Conservation (phyloP, 2,797 vertebrate genomes). For the Xiphorhynchus erythropygius region DNA sequence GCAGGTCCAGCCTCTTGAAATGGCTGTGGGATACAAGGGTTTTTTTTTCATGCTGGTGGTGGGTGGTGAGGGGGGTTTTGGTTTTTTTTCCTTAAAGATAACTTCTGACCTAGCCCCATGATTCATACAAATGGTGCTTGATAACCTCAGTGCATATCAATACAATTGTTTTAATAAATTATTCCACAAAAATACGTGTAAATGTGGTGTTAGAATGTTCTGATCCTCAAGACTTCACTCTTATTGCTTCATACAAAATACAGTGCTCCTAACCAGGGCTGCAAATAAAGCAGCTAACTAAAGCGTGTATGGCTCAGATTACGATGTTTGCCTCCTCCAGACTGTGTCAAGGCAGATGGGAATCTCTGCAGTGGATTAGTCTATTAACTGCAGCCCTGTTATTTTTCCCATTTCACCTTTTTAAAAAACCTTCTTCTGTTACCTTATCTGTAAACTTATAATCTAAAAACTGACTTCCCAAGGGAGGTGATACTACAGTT, state of each 20-base stretch:
- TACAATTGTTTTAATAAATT: neutral
- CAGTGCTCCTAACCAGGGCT: neutral
- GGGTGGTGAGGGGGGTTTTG: neutral
- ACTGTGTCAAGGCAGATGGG: neutral
- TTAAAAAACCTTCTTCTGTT: neutral
- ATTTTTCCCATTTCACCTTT: neutral
- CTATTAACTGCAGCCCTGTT: neutral
- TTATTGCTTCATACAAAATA: neutral
- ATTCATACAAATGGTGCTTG: accelerated
- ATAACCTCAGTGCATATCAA: neutral
- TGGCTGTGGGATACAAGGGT: neutral
- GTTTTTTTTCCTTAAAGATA: neutral
- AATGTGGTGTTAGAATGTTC: neutral
- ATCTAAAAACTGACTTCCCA: neutral
- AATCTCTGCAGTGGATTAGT: neutral
- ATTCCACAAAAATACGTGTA: neutral
- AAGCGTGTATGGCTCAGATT: neutral
- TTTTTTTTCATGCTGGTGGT: neutral
- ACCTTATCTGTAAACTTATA: neutral
- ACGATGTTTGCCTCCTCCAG: neutral
- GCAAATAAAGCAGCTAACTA: neutral
- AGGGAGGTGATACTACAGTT: neutral
- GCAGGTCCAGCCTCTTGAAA: neutral
- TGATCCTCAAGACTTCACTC: neutral
- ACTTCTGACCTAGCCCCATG: neutral